phyloP scores from a whole-genome alignment of 2,797 vertebrate species.

The Chaenodraco wilsoni region DNA sequence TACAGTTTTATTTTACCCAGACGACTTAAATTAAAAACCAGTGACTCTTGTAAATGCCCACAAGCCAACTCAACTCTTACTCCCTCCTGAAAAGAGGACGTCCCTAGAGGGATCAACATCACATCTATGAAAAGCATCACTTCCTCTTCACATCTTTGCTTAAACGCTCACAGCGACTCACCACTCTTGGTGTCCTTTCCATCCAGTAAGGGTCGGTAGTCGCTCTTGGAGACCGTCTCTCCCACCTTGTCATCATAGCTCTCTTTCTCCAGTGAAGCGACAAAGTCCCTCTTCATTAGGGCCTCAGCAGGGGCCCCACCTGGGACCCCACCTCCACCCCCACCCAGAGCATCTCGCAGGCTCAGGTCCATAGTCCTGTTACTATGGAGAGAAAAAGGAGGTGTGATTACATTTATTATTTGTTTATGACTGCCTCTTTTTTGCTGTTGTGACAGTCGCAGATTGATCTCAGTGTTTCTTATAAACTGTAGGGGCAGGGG shows the following conservation, averaged over 20 bases:
- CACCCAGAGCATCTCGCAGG: conserved; percentile 88
- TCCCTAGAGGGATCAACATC: conserved; percentile 16
- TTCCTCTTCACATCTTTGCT: not conserved
- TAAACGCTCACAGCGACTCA: conserved; percentile 33
- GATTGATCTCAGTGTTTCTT: no score
- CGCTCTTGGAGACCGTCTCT: conserved; percentile 89
- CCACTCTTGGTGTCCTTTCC: conserved; percentile 84
- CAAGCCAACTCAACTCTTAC: not conserved
- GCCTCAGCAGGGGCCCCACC: conserved; percentile 78
- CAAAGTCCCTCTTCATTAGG: conserved; percentile 90
- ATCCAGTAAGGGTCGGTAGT: conserved; percentile 91
- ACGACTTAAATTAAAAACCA: not conserved
- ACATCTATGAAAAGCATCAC: conserved; percentile 15
- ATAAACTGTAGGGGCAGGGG: no score
- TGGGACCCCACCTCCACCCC: conserved; percentile 57
- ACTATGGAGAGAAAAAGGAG: conserved; percentile 24
- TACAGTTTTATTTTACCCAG: not conserved
- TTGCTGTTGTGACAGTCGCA: not conserved
- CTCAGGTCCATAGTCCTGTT: conserved; percentile 88
- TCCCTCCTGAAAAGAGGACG: not conserved
- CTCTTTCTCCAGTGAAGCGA: conserved; percentile 90
- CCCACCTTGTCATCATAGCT: conserved; percentile 91
- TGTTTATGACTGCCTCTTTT: not conserved
- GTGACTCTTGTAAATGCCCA: not conserved
- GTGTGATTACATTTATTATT: not conserved